Conservation (phyloP, 2,113 vertebrate species). For the Mugil cephalus region DNA sequence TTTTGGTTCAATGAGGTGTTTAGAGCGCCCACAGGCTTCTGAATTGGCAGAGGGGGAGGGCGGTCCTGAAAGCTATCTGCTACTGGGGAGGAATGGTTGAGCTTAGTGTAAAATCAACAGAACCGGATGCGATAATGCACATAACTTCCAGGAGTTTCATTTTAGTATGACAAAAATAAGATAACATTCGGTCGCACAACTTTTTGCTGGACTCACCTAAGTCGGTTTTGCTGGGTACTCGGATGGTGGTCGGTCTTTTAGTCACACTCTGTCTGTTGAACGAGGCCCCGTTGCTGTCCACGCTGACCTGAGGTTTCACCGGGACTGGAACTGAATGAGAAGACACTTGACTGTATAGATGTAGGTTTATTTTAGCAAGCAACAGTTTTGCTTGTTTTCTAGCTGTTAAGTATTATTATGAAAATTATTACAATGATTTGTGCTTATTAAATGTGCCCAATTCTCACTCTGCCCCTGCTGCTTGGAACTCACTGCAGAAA, state of each 20-base stretch:
- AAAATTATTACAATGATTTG: too few species aligned
- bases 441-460: too few species aligned
- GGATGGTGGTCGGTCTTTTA: slow-evolving; percentile 94
- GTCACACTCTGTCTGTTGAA: slow-evolving; percentile 57
- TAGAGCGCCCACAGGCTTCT: slow-evolving; percentile 88
- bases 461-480: too few species aligned
- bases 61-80: slow-evolving; percentile 78
- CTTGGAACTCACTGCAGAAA: too few species aligned
- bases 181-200: not conserved
- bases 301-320: slow-evolving; percentile 76
- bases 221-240: slow-evolving; percentile 87
- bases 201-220: slow-evolving; percentile 75
- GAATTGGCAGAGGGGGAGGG: slow-evolving; percentile 88
- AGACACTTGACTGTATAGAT: not conserved
- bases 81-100: slow-evolving; percentile 74
- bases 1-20: slow-evolving; percentile 67
- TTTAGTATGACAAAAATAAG: not conserved
- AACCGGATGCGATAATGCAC: too few species aligned
- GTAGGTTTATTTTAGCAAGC: not conserved
- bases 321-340: slow-evolving; percentile 81
- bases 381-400: not conserved
- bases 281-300: slow-evolving; percentile 66
- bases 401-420: too few species aligned
- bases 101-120: not conserved
- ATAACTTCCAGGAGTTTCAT: too few species aligned